Base-by-base conservation (phyloP, 1,140 invertebrate genomes). In the Mesaphorura yosii region DNA sequence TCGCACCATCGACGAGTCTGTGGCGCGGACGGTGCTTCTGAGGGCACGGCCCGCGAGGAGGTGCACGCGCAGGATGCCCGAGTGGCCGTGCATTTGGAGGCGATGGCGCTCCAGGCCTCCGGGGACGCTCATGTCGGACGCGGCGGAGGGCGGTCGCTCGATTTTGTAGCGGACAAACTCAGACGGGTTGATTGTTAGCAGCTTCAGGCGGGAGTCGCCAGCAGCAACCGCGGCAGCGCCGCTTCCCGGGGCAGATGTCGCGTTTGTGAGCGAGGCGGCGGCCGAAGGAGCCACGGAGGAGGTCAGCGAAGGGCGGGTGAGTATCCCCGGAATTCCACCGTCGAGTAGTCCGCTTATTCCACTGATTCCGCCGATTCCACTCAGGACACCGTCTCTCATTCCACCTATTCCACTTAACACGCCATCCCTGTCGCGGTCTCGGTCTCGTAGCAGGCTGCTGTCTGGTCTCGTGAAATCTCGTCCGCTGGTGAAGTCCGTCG, bases 161-260 rank as follows among this genome's bases (percentile, higher is more conserved):
- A 88, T 79, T 72, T 89, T 90, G 71, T 92, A 92, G 71, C 90
- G 90, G 63, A 87, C 76, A 70, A 90, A 92, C 72, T 92, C 87
- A 67, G 84, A 84, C 64, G 86, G 84, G 76, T 89, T 88, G 64
- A 89, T 88, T 69, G 88, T 86, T 63, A 89, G 75, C 66, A 86
- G 79, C 66, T 84, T 73, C 68, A 70, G 70, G 66, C 61, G 54
- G 20, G 59, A 64, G 52, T 64, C 65, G 31, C 64, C 79, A 73
- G 65, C 79, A 73, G 65, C 60, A 44, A 66, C 51, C 3, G 47
- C 27, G 19, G 54, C 39, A 37, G 40, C 49, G 39, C 22, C 45
- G 34, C 31, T 29, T 12, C 40, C 19, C 17, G 28, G 29, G 15
- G 42, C 41, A 17, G 47, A 19, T 14, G 41, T 23, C 19, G 42